Evolutionary conservation across 2,888 invertebrate genomes (phyloP), one percentile per base, ranked within the genome.

Genomic region (Orchestes rusci): DNA sequence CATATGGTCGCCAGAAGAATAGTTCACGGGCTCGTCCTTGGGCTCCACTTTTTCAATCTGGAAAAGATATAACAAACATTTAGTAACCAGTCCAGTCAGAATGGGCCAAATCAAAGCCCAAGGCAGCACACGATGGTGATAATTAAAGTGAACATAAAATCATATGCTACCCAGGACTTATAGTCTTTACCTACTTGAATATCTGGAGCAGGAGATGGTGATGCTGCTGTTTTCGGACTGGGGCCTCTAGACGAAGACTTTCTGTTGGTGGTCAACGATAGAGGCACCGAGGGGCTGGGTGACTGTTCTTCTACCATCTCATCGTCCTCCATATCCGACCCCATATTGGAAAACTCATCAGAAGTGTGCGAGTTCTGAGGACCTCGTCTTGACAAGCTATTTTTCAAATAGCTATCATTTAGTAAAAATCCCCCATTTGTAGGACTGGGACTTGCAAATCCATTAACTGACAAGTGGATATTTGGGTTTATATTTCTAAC

Each of bases 321-420:
- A 52, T 84, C 84, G 48, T 84, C 83, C 51, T 80, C 80, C 51
- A 79, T 65, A 61, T 87, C 87, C 15, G 79, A 79, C 4, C 77
- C 78, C 33, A 72, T 73, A 54, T 78, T 79, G 2, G 79, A 83
- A 61, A 70, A 82, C 65, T 78, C 83, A 69, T 70, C 82, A 53
- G 78, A 82, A 71, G 75, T 77, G 53, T 73, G 79, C 55, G 71
- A 82, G 39, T 59, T 56, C 48, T 73, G 81, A 63, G 67, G 79
- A 60, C 61, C 71, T 63, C 71, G 71, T 39, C 73, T 76, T 1
- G 73, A 69, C 58, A 76, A 61, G 8, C 77, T 80, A 57, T 79
- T 80, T 61, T 83, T 83, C 30, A 72, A 64, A 55, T 80, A 82
- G 48, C 74, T 75, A 39, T 77, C 76, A 51, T 76, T 74, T 10